Evolutionary conservation across 2,113 vertebrate species (phyloP), one percentile per base, ranked within the genome.

Genomic region (Taxidea taxus): DNA sequence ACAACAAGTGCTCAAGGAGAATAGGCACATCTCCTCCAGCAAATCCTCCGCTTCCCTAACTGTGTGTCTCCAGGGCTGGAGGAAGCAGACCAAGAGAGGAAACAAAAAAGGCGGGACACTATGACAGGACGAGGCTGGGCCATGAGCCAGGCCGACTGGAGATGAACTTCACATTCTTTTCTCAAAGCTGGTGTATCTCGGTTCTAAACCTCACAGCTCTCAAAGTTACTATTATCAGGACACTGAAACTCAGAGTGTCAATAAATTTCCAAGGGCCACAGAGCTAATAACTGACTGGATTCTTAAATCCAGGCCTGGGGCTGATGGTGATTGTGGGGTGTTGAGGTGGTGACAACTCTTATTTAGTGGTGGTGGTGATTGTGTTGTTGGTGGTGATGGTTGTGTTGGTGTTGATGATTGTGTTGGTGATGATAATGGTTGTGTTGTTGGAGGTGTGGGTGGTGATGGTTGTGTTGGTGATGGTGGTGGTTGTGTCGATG

Each of bases 1-100:
- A 87, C n/a, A 94, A 96, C 95, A 97, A 98, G 96, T 96, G 81
- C 51, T 27, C 81, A 92, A 85, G 94, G 93, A 94, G 87, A 72
- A 96, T 39, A 83, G 94, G 88, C 60, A 39, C 37, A 21, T 94
- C 80, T 87, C 70, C 80, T 91, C 42, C 86, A 97, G 94, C 54
- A 90, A 87, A 90, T 84, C 18, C 49, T 90, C 89, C 81, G 80
- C 51, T 77, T 90, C 20, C 58, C 70, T 87, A 80, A 94, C 64
- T 34, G 49, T 0, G 9, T 18, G 56, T 74, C 88, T 96, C 62
- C 49, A 21, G 68, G 75, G 80, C 34, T 51, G 39, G 70, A 68
- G 82, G 82, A 56, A 72, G 18, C 1, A 51, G 68, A 75, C 42
- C 3, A 7, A 39, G 75, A 77, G 37, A 86, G 44, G 39, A 62